These are phyloP conservation scores for Dryomyza anilis DNA, from an alignment of 2,888 invertebrate genomes.

Conservation along the genomic window DNA sequence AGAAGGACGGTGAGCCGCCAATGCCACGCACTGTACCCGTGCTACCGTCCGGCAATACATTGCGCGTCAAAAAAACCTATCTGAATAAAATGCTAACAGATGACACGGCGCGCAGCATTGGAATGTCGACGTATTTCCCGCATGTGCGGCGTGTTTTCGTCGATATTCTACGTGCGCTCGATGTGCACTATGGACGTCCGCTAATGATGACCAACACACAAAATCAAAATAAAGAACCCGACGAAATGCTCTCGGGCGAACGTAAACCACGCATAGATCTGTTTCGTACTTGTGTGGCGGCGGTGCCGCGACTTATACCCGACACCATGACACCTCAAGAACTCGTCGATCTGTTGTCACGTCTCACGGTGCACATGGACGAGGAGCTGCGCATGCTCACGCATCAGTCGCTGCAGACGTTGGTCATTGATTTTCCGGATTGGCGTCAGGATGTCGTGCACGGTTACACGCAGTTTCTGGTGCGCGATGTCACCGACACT, in stretches of 20 bases:
- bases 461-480: conserved; percentile 93
- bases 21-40: conserved; percentile 97
- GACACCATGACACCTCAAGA: conserved; percentile 96
- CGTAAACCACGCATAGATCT: conserved; percentile 97
- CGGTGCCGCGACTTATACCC: conserved; percentile 95
- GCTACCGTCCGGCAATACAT: conserved; percentile 92
- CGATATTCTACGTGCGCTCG: conserved; percentile 91
- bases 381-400: conserved; percentile 94
- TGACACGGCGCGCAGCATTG: conserved; percentile 94
- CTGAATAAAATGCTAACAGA: conserved; percentile 96
- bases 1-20: conserved; percentile 98
- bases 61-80: conserved; percentile 94
- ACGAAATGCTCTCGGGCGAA: conserved; percentile 92
- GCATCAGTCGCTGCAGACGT: conserved; percentile 92
- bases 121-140: conserved; percentile 96
- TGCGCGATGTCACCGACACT: conserved; percentile 77
- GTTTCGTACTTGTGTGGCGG: conserved; percentile 97
- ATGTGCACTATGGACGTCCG: conserved; percentile 95
- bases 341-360: conserved; percentile 89
- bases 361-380: conserved; percentile 97
- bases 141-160: conserved; percentile 95
- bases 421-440: conserved; percentile 94
- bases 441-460: conserved; percentile 96
- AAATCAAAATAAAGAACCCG: conserved; percentile 92
- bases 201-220: conserved; percentile 96